Evolutionary conservation across 1,140 invertebrate species (phyloP).

Genomic region (Dicyema japonicum): DNA sequence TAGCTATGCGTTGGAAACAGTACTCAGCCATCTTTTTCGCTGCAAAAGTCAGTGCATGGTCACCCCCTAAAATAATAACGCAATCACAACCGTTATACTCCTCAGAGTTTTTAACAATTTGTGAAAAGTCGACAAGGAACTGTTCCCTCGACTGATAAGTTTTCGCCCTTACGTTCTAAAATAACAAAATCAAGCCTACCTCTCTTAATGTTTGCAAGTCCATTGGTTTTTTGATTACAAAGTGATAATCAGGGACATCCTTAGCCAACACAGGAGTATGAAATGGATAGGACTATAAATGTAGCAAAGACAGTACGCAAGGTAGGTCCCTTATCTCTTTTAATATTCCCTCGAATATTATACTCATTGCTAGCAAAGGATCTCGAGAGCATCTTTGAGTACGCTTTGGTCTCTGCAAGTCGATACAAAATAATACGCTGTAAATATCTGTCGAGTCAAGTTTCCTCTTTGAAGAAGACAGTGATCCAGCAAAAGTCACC

Average conservation of each 20-base stretch:
- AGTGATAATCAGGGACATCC: conserved; percentile 60
- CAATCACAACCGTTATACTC: conserved; percentile 42
- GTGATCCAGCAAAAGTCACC: too few relatives aligned
- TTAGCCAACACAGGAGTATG: conserved; percentile 69
- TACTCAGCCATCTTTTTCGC: neutral
- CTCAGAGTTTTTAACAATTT: conserved; percentile 71
- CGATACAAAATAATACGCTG: too few relatives aligned
- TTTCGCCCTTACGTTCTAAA: conserved; percentile 43
- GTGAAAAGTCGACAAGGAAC: conserved; percentile 64
- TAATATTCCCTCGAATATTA: too few relatives aligned
- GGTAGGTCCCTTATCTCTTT: conserved; percentile 66
- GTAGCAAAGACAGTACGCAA: conserved; percentile 24
- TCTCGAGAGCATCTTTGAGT: too few relatives aligned
- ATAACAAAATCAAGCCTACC: conserved; percentile 4
- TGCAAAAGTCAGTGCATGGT: neutral
- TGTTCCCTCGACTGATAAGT: conserved; percentile 69
- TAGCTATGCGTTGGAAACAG: conserved; percentile 3
- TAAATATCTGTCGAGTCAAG: too few relatives aligned
- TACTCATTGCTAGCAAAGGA: too few relatives aligned
- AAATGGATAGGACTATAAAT: conserved; percentile 36
- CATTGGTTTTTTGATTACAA: conserved; percentile 63
- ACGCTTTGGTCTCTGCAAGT: too few relatives aligned
- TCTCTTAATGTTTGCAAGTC: conserved; percentile 79
- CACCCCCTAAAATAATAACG: neutral
- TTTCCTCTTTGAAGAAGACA: too few relatives aligned